A percentile compares a stretch with the other conserved stretches of the same genome.
Conservation (phyloP, 2,888 invertebrate genomes). For the Dexiosoma caninum region DNA sequence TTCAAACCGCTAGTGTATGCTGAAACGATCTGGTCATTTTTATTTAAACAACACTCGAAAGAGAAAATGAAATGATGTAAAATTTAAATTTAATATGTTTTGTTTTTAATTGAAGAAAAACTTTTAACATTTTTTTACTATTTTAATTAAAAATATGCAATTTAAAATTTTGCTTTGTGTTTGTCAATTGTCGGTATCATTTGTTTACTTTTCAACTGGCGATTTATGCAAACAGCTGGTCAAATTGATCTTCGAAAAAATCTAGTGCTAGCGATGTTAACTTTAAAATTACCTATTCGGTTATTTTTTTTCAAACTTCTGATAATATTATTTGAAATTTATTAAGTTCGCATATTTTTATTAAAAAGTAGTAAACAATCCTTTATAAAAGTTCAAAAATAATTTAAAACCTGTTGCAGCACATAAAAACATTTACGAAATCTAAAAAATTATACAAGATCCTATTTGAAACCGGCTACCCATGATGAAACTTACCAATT, state of each 20-base stretch:
- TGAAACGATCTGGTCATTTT: not conserved
- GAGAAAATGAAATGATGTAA: not conserved
- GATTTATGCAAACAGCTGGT: slow-evolving; percentile 5
- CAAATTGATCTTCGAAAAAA: too few relatives aligned
- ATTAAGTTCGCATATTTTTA: not conserved
- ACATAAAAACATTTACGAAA: not conserved
- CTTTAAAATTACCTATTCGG: not conserved
- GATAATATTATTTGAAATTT: not conserved
- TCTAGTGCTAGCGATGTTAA: not conserved
- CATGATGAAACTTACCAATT: not conserved
- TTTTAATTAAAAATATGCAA: not conserved
- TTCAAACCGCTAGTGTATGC: not conserved
- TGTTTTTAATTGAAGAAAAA: not conserved
- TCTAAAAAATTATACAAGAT: not conserved
- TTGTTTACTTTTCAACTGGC: slow-evolving; percentile 3
- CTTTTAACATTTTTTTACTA: not conserved
- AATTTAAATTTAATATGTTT: not conserved
- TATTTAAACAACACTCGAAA: not conserved
- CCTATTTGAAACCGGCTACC: not conserved
- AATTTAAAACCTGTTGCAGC: not conserved
- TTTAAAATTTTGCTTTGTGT: not conserved
- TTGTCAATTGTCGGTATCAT: not conserved
- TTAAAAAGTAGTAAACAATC: not conserved
- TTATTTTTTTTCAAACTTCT: not conserved
- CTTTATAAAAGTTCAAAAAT: not conserved